Evolutionary conservation across 2,113 vertebrate genomes (phyloP), one percentile per base, ranked within the genome.

Genomic region (Anolis sagrei): DNA sequence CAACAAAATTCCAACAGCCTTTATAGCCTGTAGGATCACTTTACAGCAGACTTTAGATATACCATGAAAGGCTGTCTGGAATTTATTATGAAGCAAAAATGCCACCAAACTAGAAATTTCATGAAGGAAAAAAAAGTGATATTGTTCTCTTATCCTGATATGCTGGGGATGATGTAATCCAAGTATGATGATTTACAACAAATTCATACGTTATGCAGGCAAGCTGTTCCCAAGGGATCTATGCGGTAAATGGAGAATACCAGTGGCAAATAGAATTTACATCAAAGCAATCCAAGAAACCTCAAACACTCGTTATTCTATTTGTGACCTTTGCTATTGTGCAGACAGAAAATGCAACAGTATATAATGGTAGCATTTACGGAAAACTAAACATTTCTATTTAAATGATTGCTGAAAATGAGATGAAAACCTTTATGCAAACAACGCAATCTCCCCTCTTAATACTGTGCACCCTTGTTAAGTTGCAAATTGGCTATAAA

Each of bases 31-130:
- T 75, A 82, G 85, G 84, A 86, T 74, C 84, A 68, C 72, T 89
- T 94, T 90, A 85, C 94, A 77, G 83, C 85, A 95, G 90, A 86
- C 83, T 87, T 95, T 93, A 87, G 86, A 88, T 92, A 89, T 92
- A 93, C 89, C 86, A 84, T 91, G 89, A 94, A 93, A 91, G 88
- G 92, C 87, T 85, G 88, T 94, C 95, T 96, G 93, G 95, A 95
- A 95, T 94, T 93, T 95, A 95, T 96, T 97, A 95, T 88, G 87
- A 90, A 93, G 70, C 81, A 95, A 91, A 94, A 96, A 95, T 91
- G 92, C 92, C 95, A 96, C 93, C 94, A 94, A 96, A 95, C 93
- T 95, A 93, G 93, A 95, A 95, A 95, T 92, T 95, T 91, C 89
- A 95, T 87, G 94, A 82, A 80, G 83, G 82, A 16, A 78, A 79